Base-by-base conservation (phyloP, 2,797 vertebrate species). In the Orestias chungarensis region DNA sequence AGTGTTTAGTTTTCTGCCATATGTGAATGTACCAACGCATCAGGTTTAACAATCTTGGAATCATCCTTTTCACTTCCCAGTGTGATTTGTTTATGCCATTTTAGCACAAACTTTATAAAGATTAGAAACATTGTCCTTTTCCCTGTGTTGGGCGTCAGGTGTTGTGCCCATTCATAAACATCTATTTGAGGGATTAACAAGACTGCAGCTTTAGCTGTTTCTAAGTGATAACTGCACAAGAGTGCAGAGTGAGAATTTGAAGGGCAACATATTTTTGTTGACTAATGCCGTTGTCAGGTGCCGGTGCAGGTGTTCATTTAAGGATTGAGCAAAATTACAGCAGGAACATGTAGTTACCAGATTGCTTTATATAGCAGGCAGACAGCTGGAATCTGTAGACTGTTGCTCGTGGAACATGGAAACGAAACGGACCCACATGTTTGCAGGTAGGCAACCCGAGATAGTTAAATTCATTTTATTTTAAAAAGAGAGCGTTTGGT, bases 251-350 rank as follows among this genome's bases (percentile, higher is more conserved):
- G 73, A 72, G 71, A 82, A 81, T 77, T 64, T 67, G 64, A 66
- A 84, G 76, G 84, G 82, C 85, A 78, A 87, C 85, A 86, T 85
- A 78, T 92, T 92, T 92, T 90, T 89, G 89, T 91, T 87, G 88
- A 91, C 86, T 89, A 85, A 87, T 87, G 84, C 81, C 46, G 75
- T 76, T 83, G 81, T 86, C 79, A 87, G 75, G 65, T 71, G 70
- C 57, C 74, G 33, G 11, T 55, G 42, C 5, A 79, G 66, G 71
- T 68, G 72, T 78, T 88, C 75, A 87, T 89, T 88, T 79, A 76
- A 73, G 75, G 86, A 76, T 90, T 72, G 33, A 47, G 72, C 66
- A 74, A 90, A 88, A 84, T 70, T 72, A 82, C 10, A 83, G 82
- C 62, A 66, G 66, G 73, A 66, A 72, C 80, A 54, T 73, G 31